Evolutionary conservation across 2,888 invertebrate genomes (phyloP).

Genomic region (Dysmachus trigonus): DNA sequence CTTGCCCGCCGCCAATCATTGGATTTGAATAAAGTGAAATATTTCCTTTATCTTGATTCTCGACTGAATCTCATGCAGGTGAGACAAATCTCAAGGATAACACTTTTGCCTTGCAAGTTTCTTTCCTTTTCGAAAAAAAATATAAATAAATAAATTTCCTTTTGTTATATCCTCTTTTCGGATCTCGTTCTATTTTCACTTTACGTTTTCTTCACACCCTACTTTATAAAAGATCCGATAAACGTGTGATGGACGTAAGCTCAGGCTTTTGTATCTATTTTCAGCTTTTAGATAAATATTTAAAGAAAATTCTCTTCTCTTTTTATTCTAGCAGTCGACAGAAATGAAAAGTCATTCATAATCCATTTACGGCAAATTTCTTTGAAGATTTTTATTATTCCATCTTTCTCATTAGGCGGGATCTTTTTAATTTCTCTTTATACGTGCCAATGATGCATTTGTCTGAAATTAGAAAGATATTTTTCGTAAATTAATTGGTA

Average conservation of each 20-base stretch:
- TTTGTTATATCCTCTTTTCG: background rate
- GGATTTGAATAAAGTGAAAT: background rate
- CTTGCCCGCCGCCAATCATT: background rate
- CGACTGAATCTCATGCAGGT: background rate
- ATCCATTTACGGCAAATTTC: background rate
- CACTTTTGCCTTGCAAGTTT: background rate
- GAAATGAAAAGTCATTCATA: conserved; percentile 10
- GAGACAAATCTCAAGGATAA: background rate
- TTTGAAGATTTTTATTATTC: background rate
- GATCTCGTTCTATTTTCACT: conserved; percentile 3
- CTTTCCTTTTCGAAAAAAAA: background rate
- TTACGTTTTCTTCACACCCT: background rate
- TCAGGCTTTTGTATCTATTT: background rate
- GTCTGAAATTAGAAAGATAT: background rate
- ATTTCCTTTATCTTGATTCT: background rate
- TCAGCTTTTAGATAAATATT: background rate
- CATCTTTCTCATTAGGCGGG: background rate
- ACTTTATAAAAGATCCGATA: background rate
- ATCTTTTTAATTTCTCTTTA: background rate
- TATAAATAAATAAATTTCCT: background rate
- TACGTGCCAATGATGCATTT: background rate
- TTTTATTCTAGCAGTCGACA: background rate
- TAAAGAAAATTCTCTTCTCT: background rate
- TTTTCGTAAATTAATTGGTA: background rate
- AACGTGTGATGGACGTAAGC: background rate